A percentile compares a stretch with the other conserved stretches of the same genome.
phyloP scores from a whole-genome alignment of 2,888 invertebrate species.

The Strigamia maritima region DNA sequence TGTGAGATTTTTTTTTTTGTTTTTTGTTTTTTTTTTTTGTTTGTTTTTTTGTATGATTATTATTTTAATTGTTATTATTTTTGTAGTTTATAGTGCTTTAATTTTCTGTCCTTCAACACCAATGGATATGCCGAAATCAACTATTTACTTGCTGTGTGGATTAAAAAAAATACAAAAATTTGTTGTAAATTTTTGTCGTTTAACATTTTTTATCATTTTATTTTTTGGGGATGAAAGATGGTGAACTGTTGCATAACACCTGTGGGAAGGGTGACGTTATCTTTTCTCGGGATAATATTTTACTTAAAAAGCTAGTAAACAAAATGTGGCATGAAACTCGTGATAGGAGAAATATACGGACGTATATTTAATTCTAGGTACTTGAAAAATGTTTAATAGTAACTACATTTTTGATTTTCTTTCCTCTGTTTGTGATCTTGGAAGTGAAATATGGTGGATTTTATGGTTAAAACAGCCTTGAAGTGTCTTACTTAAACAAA shows the following conservation, averaged over 20 bases:
- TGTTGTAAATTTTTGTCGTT: constrained; percentile 32
- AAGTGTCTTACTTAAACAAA: constrained; percentile 26
- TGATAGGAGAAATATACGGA: background rate
- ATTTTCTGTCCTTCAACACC: constrained; percentile 22
- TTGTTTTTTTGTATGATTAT: background rate
- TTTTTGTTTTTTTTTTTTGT: background rate
- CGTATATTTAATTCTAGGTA: background rate
- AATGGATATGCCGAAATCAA: constrained; percentile 29
- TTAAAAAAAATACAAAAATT: constrained; percentile 30
- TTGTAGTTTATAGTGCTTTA: background rate
- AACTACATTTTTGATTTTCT: background rate
- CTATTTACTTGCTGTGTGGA: constrained; percentile 34
- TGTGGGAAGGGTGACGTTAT: background rate
- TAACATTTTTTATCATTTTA: background rate
- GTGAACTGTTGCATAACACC: background rate
- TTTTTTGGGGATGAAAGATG: background rate
- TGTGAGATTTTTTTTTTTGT: background rate
- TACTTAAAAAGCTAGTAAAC: background rate
- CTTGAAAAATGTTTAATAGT: background rate
- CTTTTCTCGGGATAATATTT: background rate
- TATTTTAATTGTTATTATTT: background rate
- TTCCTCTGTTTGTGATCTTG: background rate
- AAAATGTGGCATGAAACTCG: background rate
- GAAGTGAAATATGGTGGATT: background rate
- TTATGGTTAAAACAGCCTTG: constrained; percentile 6